These are phyloP conservation scores for Aspidiotus rigidus DNA, from an alignment of 2,888 invertebrate species.

Conservation along the genomic window DNA sequence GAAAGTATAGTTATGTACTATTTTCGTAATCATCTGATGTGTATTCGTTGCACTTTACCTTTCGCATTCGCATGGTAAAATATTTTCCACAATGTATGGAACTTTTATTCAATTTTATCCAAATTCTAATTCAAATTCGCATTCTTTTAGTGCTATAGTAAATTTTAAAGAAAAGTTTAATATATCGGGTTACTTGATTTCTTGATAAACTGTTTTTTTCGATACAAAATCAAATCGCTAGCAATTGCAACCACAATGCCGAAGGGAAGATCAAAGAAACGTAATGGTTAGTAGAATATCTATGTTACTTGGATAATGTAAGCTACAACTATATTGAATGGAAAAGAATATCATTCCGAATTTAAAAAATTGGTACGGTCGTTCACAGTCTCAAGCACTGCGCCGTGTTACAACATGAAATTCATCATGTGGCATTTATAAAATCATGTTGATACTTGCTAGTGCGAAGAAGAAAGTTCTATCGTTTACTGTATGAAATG, in stretches of 20 bases:
- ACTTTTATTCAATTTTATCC: conserved; percentile 21
- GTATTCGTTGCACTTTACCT: conserved; percentile 20
- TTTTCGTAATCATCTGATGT: neutral
- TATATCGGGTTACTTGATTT: conserved; percentile 30
- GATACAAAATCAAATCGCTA: neutral
- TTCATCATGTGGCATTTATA: no score
- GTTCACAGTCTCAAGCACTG: conserved; percentile 2
- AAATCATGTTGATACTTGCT: no score
- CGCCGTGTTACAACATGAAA: neutral
- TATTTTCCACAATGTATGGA: conserved; percentile 28
- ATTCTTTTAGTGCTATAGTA: conserved; percentile 10
- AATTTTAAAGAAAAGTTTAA: conserved; percentile 29
- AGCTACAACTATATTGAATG: no score
- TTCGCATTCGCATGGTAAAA: conserved; percentile 25
- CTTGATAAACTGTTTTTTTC: conserved; percentile 20
- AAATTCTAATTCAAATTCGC: conserved; percentile 9
- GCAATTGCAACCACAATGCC: conserved; percentile 15
- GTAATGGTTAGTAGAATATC: conserved; percentile 42
- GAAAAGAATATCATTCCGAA: conserved; percentile 15
- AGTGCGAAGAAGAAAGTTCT: no score
- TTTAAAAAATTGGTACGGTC: neutral
- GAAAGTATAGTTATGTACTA: neutral
- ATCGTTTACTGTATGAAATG: no score
- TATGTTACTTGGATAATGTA: conserved; percentile 6
- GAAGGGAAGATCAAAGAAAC: conserved; percentile 25